Conservation (phyloP, 92 coral and sea anemone genomes). For the Nematostella vectensis region DNA sequence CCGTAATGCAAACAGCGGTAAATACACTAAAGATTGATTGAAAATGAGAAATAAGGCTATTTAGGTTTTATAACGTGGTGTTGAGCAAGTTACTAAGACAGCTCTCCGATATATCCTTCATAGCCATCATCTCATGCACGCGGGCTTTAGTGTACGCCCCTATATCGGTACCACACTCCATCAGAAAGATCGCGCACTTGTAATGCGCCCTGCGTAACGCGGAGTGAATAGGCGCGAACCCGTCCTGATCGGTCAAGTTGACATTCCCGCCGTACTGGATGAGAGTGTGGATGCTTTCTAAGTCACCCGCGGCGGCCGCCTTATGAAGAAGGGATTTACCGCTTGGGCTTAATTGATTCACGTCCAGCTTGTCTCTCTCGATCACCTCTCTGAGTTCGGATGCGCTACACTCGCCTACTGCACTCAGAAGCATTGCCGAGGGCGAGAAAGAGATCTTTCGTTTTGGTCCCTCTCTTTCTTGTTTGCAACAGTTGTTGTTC, state of each 20-base stretch:
- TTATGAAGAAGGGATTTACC: conserved; percentile 82
- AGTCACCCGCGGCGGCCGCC: conserved; percentile 71
- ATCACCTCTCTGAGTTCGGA: conserved; percentile 67
- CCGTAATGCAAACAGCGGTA: too few species aligned
- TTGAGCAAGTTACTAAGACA: conserved; percentile 24
- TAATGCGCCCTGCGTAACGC: conserved; percentile 62
- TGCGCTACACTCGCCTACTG: conserved; percentile 65
- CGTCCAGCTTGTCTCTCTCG: conserved; percentile 66
- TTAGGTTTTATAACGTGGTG: conserved; percentile 34
- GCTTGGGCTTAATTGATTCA: conserved; percentile 74
- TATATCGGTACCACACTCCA: conserved; percentile 74
- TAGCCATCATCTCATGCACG: conserved; percentile 46
- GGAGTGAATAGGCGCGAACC: conserved; percentile 65
- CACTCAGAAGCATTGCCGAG: conserved; percentile 70
- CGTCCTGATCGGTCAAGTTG: conserved; percentile 58
- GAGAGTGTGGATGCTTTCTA: conserved; percentile 72
- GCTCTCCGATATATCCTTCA: conserved; percentile 30
- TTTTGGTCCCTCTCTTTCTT: conserved; percentile 8
- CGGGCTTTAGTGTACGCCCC: conserved; percentile 54
- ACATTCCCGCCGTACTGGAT: conserved; percentile 70
- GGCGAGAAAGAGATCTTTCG: conserved; percentile 69
- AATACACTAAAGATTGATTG: too few species aligned
- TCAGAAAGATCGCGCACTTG: conserved; percentile 62
- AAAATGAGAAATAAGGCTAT: too few species aligned
- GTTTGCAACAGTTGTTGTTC: conserved; percentile 17